These are phyloP conservation scores for Erebia aethiops DNA, from an alignment of 2,888 invertebrate species.

Conservation along the genomic window DNA sequence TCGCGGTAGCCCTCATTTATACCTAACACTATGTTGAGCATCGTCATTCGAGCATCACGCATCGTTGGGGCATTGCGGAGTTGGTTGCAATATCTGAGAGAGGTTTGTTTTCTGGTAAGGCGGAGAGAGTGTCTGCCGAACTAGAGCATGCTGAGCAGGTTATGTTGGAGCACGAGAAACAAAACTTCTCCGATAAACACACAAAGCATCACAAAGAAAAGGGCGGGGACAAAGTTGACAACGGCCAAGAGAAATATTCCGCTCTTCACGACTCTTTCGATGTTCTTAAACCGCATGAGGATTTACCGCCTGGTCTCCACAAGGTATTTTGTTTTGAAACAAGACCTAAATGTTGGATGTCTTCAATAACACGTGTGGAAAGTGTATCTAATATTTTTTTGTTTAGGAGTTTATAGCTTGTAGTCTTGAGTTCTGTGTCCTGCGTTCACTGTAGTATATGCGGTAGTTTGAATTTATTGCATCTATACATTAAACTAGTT, in stretches of 20 bases:
- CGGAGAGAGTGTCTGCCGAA: conserved; percentile 79
- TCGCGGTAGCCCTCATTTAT: conserved; percentile 12
- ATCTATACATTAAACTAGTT: too few species aligned
- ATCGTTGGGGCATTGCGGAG: conserved; percentile 45
- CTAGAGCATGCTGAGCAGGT: conserved; percentile 81
- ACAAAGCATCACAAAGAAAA: conserved; percentile 57
- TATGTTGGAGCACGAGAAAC: conserved; percentile 79
- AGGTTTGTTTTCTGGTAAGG: conserved; percentile 81
- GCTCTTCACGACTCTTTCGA: conserved; percentile 76
- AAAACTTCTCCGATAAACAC: conserved; percentile 68
- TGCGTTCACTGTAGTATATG: too few species aligned
- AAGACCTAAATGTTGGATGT: conserved; percentile 37
- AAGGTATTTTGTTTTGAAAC: conserved; percentile 69
- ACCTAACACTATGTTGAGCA: conserved; percentile 60
- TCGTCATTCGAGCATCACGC: conserved; percentile 60
- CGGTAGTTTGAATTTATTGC: too few species aligned
- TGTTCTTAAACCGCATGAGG: conserved; percentile 70
- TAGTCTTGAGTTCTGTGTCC: background rate
- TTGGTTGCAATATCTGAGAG: conserved; percentile 63
- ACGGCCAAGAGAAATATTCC: conserved; percentile 66
- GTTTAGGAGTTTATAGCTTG: background rate
- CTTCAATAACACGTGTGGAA: conserved; percentile 34
- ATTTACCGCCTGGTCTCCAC: conserved; percentile 65
- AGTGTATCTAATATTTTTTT: conserved; percentile 34
- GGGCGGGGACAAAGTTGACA: conserved; percentile 59